Evolutionary conservation across 2,888 invertebrate species (phyloP), one percentile per base, ranked within the genome.

Genomic region (Carcina quercana): DNA sequence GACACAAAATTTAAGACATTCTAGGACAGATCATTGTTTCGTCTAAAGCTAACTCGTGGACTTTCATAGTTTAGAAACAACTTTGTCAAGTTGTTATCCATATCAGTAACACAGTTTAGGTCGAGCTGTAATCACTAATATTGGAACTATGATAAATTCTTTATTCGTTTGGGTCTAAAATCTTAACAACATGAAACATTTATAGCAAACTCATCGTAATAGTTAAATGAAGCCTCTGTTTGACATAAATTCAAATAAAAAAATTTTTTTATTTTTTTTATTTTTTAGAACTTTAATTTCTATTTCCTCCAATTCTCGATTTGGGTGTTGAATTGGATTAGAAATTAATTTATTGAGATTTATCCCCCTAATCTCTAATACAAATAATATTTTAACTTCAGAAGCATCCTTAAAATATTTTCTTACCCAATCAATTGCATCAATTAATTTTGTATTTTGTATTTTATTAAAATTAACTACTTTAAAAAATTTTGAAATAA

Each of bases 331-430:
- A 86, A 85, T 88, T 71, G 86, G 87, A 0, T 64, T 88, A 80
- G 88, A 88, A 85, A 86, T 88, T 71, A 88, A 88, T 72, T 49
- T 88, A 47, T 59, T 88, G 51, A 80, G 86, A 51, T 86, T 88
- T 80, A 87, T 88, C 28, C 87, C 87, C 38, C 45, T 88, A 57
- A 84, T 88, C 64, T 79, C 72, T 42, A 71, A 68, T 24, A 63
- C 63, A 17, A 78, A 74, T 59, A 87, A 86, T 59, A 53, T 84
- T 48, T 40, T 79, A 49, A 59, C 78, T 0, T 69, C 82, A 1
- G 86, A 87, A 85, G 68, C 86, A n/a, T 72, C 85, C 0, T 57
- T 88, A 70, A 88, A 87, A 76, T 88, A 88, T 60, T 88, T 88
- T 66, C 44, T 88, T 53, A 74, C 68, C 1, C 88, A 88, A 86